phyloP scores from a whole-genome alignment of 2,797 vertebrate genomes.

The Acrossocheilus wenchowensis region DNA sequence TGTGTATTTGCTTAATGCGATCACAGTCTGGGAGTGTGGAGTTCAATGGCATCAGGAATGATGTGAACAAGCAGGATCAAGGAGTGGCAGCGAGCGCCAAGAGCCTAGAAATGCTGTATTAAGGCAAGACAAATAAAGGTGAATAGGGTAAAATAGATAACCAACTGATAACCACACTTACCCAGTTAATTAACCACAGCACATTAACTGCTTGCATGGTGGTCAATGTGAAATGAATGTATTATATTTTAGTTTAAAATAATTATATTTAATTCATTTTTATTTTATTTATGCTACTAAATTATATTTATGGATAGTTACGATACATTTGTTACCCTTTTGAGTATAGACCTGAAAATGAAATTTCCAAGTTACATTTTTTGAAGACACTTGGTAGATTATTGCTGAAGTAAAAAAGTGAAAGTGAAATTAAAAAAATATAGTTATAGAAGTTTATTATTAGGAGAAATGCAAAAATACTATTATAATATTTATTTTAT shows the following conservation, averaged over 20 bases:
- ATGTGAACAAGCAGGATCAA: not conserved
- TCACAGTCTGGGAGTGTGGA: slow-evolving; percentile 14
- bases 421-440: too few relatives aligned
- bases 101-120: not conserved
- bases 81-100: not conserved
- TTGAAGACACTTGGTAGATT: too few relatives aligned
- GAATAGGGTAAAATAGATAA: not conserved
- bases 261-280: not conserved
- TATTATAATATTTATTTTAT: too few relatives aligned
- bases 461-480: not conserved
- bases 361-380: not conserved
- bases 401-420: too few relatives aligned
- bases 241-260: not conserved
- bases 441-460: not conserved
- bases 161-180: not conserved
- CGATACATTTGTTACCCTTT: not conserved
- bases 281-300: not conserved
- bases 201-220: not conserved
- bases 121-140: not conserved
- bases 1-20: slow-evolving; percentile 29
- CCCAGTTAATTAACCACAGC: not conserved
- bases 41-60: slow-evolving; percentile 10
- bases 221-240: not conserved
- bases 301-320: not conserved
- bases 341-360: not conserved